A percentile compares a stretch with the other conserved stretches of the same genome.
These are phyloP conservation scores for Pycnomerus fuliginosus DNA, from an alignment of 2,888 invertebrate species.

Conservation along the genomic window DNA sequence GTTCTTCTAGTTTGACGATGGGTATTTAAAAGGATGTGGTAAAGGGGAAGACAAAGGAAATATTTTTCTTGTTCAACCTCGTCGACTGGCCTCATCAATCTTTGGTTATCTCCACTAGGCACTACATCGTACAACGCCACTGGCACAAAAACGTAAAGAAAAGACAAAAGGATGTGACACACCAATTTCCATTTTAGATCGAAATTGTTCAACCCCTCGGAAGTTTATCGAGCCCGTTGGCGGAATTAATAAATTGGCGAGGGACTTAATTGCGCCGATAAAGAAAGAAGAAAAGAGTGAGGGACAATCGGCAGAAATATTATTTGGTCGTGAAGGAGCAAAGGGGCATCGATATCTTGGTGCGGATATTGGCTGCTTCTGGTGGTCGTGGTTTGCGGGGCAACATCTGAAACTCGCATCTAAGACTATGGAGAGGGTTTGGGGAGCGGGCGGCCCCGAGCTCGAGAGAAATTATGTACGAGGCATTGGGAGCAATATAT, in stretches of 20 bases:
- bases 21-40: no score
- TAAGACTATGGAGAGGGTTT: constrained; percentile 29
- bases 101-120: constrained; percentile 49
- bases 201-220: constrained; percentile 40
- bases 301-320: constrained; percentile 22
- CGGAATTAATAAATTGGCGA: constrained; percentile 37
- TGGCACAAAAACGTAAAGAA: constrained; percentile 45
- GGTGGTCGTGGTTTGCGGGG: constrained; percentile 22
- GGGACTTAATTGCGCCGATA: constrained; percentile 35
- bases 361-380: constrained; percentile 18
- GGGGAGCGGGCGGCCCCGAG: constrained; percentile 36
- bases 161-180: constrained; percentile 54
- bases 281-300: constrained; percentile 19
- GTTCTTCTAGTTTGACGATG: no score
- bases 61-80: constrained; percentile 50
- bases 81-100: constrained; percentile 49
- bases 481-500: constrained; percentile 56
- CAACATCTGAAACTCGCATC: constrained; percentile 35
- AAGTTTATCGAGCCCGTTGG: constrained; percentile 40
- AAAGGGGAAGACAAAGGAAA: constrained; percentile 41
- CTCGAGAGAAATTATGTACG: constrained; percentile 55
- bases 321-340: constrained; percentile 15
- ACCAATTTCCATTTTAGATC: constrained; percentile 54
- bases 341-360: constrained; percentile 15
- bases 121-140: constrained; percentile 41